Evolutionary conservation across 2,888 invertebrate species (phyloP), one percentile per base, ranked within the genome.

Genomic region (Hirtodrosophila duncani): DNA sequence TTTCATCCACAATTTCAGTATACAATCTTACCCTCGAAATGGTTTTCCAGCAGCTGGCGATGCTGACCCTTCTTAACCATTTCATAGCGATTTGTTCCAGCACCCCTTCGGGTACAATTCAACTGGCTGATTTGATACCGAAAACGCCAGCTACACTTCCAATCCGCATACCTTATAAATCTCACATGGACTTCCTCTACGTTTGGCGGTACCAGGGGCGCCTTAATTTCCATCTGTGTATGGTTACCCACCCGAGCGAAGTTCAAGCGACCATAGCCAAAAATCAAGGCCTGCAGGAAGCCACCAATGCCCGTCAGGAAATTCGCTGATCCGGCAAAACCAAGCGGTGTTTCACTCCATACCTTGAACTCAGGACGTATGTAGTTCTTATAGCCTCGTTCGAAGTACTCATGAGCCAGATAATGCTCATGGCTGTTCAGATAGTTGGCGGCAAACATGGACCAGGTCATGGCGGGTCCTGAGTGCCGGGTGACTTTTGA

Each of bases 391-490:
- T 88, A 90, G 66, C 89, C 89, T 42, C 85, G 88, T 39, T 88
- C 87, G 63, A 91, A 90, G 58, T 89, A 84, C 2, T 69, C 66
- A 0, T 85, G 85, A 0, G 90, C 90, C 14, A 86, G 84, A 0
- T 58, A 53, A 1, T 74, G 60, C 21, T 90, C 86, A 1, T 82
- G 85, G 7, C 89, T 61, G 14, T 87, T 86, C 24, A 90, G 80
- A 59, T 89, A 89, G 3, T 90, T 90, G 1, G 90, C 87, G 1
- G 90, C 84, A 74, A 90, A 90, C 89, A 90, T 90, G 33, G 90
- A 89, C 90, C 90, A 91, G 1, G 90, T 90, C 90, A 91, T 91
- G 0, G 90, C 91, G 1, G 91, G 91, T 0, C 91, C 91, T 11
- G 80, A 85, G 27, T 72, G 72, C 0, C 90, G 85, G 0, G 90